Percentiles rank a stretch among this genome's conserved stretches.
phyloP scores from a whole-genome alignment of 1,140 invertebrate genomes.

The Vollenhovia emeryi region DNA sequence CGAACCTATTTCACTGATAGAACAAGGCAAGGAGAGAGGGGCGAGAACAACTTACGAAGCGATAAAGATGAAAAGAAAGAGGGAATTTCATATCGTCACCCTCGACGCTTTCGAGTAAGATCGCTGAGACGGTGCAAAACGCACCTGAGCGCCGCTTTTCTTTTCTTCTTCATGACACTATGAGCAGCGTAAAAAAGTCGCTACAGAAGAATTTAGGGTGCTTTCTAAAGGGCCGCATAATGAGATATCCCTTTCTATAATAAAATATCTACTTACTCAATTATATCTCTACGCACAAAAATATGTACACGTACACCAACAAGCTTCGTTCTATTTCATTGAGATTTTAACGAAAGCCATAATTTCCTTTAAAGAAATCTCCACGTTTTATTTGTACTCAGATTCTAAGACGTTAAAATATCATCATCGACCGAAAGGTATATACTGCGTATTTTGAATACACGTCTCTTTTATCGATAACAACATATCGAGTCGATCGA shows the following conservation, averaged over 20 bases:
- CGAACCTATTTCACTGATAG: constrained; percentile 48
- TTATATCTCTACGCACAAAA: constrained; percentile 22
- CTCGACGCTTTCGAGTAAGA: constrained; percentile 63
- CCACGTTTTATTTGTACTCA: background rate
- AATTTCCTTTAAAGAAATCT: background rate
- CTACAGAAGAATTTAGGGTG: constrained; percentile 71
- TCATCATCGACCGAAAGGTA: background rate
- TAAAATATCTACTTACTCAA: constrained; percentile 30
- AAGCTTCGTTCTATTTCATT: constrained; percentile 11
- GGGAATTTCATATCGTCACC: constrained; percentile 69
- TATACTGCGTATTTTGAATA: background rate
- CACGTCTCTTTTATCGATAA: background rate
- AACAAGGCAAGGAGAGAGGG: background rate
- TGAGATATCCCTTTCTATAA: constrained; percentile 55
- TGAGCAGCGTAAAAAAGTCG: constrained; percentile 56
- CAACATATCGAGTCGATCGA: background rate
- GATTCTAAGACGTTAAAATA: background rate
- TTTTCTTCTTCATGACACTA: constrained; percentile 30
- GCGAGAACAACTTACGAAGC: constrained; percentile 44
- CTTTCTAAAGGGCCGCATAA: constrained; percentile 71
- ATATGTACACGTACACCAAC: background rate
- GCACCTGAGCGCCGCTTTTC: constrained; percentile 68
- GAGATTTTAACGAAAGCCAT: background rate
- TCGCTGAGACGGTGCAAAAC: constrained; percentile 64
- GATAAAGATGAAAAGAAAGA: constrained; percentile 44